Percentiles rank a stretch among this genome's conserved stretches.
Evolutionary conservation across 1,140 invertebrate species (phyloP).

Genomic region (Adoxophyes honmai): DNA sequence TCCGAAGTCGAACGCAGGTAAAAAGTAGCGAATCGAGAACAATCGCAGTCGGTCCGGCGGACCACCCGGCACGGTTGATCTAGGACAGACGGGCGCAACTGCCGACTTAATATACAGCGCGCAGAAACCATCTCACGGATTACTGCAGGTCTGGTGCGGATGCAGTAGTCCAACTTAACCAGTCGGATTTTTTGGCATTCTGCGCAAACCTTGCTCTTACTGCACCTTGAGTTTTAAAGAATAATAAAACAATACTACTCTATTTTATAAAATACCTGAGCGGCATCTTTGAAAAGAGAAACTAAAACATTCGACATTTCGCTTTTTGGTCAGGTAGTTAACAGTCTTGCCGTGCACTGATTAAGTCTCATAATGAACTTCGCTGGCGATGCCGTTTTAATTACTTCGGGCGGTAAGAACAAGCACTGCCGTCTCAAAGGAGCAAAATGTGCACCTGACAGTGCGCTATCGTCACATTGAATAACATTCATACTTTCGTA

Average conservation of each 20-base stretch:
- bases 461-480: not conserved
- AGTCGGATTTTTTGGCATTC: not conserved
- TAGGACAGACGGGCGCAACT: conserved; percentile 21
- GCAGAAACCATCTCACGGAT: not conserved
- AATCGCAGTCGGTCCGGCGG: conserved; percentile 22
- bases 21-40: conserved; percentile 36
- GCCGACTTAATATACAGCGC: not conserved
- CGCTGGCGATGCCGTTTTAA: conserved; percentile 59
- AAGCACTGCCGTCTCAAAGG: conserved; percentile 19
- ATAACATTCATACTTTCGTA: not conserved
- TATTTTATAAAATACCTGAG: conserved; percentile 1
- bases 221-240: not conserved
- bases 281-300: conserved; percentile 35
- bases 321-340: conserved; percentile 45
- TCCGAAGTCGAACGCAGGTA: conserved; percentile 25
- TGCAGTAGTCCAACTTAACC: not conserved
- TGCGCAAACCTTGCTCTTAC: too few relatives aligned
- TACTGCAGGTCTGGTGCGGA: conserved; percentile 1
- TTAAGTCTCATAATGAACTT: conserved; percentile 62
- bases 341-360: conserved; percentile 60
- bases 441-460: not conserved
- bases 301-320: conserved; percentile 30
- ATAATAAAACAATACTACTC: conserved; percentile 18
- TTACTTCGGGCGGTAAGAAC: conserved; percentile 44
- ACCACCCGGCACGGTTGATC: conserved; percentile 30